A percentile compares a stretch with the other conserved stretches of the same genome.
These are phyloP conservation scores for Carapus acus DNA, from an alignment of 2,797 vertebrate species.

Conservation along the genomic window DNA sequence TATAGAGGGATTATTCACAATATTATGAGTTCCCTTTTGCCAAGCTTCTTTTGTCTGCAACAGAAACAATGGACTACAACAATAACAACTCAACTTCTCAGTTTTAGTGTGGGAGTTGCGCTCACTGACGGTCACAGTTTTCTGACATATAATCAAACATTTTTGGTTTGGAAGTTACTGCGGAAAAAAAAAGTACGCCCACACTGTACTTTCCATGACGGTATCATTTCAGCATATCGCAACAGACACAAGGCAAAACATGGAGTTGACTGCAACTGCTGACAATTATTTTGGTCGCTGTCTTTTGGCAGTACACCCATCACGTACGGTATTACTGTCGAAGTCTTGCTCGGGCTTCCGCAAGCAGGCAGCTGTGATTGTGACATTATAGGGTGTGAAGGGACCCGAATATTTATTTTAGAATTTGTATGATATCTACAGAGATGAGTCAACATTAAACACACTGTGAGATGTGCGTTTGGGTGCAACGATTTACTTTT, in stretches of 20 bases:
- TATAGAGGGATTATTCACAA: too few species aligned
- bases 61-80: neutral
- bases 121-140: neutral
- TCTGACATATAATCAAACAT: neutral
- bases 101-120: neutral
- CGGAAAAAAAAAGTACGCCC: constrained; percentile 6
- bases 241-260: constrained; percentile 36
- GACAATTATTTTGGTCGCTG: constrained; percentile 33
- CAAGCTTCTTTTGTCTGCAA: neutral
- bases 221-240: constrained; percentile 11
- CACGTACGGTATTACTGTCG: constrained; percentile 27
- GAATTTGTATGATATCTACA: constrained; percentile 8
- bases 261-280: constrained; percentile 31
- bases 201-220: constrained; percentile 12
- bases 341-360: constrained; percentile 28
- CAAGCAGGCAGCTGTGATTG: constrained; percentile 28
- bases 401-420: constrained; percentile 29
- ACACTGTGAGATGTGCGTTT: neutral
- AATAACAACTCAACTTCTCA: constrained; percentile 1
- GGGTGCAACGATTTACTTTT: neutral
- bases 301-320: constrained; percentile 24
- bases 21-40: neutral
- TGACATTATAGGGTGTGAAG: constrained; percentile 24
- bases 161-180: constrained; percentile 18
- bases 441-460: constrained; percentile 24